Conservation (phyloP, 2,797 vertebrate species). For the Lindbergichthys nudifrons region DNA sequence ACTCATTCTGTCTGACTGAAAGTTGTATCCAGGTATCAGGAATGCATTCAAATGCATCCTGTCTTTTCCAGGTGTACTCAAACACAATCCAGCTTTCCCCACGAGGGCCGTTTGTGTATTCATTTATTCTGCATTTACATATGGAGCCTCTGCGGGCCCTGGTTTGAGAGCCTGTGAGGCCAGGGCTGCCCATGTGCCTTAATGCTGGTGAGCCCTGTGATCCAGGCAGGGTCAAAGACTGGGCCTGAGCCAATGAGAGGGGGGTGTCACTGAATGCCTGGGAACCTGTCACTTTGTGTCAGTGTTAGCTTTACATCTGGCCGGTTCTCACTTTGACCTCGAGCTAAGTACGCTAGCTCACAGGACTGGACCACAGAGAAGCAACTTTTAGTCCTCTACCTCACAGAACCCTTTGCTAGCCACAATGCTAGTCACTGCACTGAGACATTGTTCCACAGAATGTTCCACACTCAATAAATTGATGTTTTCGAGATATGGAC, state of each 20-base stretch:
- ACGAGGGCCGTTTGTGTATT: slow-evolving; percentile 66
- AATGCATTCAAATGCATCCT: slow-evolving; percentile 58
- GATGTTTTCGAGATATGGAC: slow-evolving; percentile 12
- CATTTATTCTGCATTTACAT: slow-evolving; percentile 77
- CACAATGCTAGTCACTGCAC: slow-evolving; percentile 3
- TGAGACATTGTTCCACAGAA: slow-evolving; percentile 29
- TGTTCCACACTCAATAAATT: slow-evolving; percentile 15
- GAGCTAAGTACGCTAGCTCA: slow-evolving; percentile 73
- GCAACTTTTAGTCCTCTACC: slow-evolving; percentile 66
- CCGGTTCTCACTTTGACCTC: slow-evolving; percentile 77
- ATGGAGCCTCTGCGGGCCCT: slow-evolving; percentile 54
- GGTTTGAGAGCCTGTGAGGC: slow-evolving; percentile 53
- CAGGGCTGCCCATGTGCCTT: slow-evolving; percentile 48
- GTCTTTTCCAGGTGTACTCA: slow-evolving; percentile 70
- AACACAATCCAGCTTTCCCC: slow-evolving; percentile 56
- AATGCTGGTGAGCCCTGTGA: slow-evolving; percentile 70
- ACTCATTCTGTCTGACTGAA: slow-evolving; percentile 49
- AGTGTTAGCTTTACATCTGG: slow-evolving; percentile 79
- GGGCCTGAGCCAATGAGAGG: slow-evolving; percentile 70
- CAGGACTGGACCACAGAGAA: slow-evolving; percentile 62
- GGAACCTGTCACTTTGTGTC: slow-evolving; percentile 86
- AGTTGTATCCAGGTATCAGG: slow-evolving; percentile 45
- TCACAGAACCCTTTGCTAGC: slow-evolving; percentile 46
- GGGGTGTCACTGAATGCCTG: slow-evolving; percentile 83
- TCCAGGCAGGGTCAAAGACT: slow-evolving; percentile 77